Evolutionary conservation across 53 echinoderm and acorn worm genomes (phyloP).

Genomic region (Holothuria leucospilota): DNA sequence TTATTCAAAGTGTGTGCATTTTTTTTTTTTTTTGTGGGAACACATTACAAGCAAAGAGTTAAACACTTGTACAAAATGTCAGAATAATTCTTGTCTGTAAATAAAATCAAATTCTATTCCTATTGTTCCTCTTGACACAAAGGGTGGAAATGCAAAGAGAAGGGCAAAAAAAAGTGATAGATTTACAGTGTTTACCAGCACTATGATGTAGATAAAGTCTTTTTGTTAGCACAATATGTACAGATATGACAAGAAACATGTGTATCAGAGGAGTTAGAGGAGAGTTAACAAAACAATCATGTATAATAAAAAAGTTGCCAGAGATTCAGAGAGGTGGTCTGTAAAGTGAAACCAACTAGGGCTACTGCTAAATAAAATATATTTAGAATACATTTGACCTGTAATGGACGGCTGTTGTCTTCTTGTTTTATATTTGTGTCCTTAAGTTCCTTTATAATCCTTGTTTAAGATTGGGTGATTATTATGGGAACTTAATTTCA

Average conservation of each 20-base stretch:
- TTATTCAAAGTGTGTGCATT: constrained; percentile 43
- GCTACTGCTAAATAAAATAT: not conserved
- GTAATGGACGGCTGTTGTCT: not conserved
- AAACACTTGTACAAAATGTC: too few species aligned
- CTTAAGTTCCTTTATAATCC: too few species aligned
- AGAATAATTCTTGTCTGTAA: too few species aligned
- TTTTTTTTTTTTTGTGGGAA: constrained; percentile 12
- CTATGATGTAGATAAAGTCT: not conserved
- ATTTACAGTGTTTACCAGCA: constrained; percentile 16
- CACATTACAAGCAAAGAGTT: not conserved
- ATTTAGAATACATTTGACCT: constrained; percentile 41
- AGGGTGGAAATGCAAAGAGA: too few species aligned
- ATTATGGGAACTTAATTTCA: too few species aligned
- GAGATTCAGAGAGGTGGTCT: constrained; percentile 4
- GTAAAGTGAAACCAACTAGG: not conserved
- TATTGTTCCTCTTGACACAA: too few species aligned
- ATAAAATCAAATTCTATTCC: too few species aligned
- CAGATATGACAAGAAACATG: too few species aligned
- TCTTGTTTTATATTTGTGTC: not conserved
- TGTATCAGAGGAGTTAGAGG: not conserved
- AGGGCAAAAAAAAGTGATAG: not conserved
- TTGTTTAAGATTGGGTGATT: too few species aligned
- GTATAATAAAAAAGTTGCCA: not conserved
- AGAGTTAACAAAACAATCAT: not conserved
- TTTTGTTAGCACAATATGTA: too few species aligned